phyloP scores from a whole-genome alignment of 1,140 invertebrate genomes.

The Dendroctonus valens region DNA sequence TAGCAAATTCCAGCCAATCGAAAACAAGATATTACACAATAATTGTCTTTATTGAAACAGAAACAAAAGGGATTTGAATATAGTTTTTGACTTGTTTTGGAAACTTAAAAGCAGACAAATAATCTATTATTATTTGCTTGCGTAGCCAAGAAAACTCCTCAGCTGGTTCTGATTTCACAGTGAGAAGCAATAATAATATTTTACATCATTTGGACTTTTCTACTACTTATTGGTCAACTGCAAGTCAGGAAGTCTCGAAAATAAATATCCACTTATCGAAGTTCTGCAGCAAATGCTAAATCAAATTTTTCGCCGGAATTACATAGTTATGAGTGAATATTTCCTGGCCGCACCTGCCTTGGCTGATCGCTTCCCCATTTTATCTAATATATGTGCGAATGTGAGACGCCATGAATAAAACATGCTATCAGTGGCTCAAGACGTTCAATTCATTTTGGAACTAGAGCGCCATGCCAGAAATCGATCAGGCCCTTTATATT shows the following conservation, averaged over 20 bases:
- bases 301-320: conserved; percentile 41
- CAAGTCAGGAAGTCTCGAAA: conserved; percentile 1
- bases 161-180: too few relatives aligned
- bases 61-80: too few relatives aligned
- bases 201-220: too few relatives aligned
- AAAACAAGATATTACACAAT: too few relatives aligned
- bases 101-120: too few relatives aligned
- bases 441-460: conserved; percentile 18
- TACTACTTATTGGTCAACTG: too few relatives aligned
- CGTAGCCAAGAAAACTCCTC: too few relatives aligned
- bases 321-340: conserved; percentile 44
- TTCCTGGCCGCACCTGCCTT: conserved; percentile 40
- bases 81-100: too few relatives aligned
- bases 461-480: conserved; percentile 10
- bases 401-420: conserved; percentile 42
- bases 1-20: too few relatives aligned
- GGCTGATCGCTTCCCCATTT: conserved; percentile 43
- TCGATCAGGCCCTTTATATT: conserved; percentile 12
- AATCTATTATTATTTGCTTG: too few relatives aligned
- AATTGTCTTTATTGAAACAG: too few relatives aligned
- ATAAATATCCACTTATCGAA: conserved; percentile 28
- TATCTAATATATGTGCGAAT: conserved; percentile 42
- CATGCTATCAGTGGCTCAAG: conserved; percentile 30
- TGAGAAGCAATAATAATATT: too few relatives aligned
- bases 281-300: conserved; percentile 42